Evolutionary conservation across 2,797 vertebrate genomes (phyloP).

Genomic region (Chelidonichthys spinosus): DNA sequence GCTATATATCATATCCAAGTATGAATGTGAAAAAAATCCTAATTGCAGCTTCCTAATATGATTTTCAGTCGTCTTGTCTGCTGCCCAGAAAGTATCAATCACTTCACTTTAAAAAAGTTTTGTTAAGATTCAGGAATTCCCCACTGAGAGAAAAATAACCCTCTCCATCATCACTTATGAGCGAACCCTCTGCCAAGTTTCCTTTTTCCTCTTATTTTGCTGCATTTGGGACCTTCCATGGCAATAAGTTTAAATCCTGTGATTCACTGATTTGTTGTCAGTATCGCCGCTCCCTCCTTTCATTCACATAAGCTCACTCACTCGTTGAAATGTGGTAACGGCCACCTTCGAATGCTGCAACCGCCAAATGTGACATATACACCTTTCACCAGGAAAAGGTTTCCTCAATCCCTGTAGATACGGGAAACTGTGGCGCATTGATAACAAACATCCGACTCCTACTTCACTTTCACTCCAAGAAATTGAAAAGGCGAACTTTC

Average conservation of each 20-base stretch:
- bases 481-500: constrained; percentile 12
- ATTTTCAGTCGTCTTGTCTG: constrained; percentile 15
- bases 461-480: background rate
- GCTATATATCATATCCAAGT: constrained; percentile 34
- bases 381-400: background rate
- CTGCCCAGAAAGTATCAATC: constrained; percentile 23
- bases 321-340: too few relatives aligned
- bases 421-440: background rate
- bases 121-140: background rate
- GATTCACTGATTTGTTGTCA: too few relatives aligned
- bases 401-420: background rate
- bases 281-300: too few relatives aligned
- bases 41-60: constrained; percentile 24
- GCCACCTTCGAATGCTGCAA: too few relatives aligned
- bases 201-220: too few relatives aligned
- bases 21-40: constrained; percentile 2
- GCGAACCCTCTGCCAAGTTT: too few relatives aligned
- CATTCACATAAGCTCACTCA: too few relatives aligned
- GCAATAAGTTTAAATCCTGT: too few relatives aligned
- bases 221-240: too few relatives aligned
- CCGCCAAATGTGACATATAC: too few relatives aligned
- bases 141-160: too few relatives aligned
- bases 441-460: background rate
- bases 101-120: constrained; percentile 14
- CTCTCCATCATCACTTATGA: too few relatives aligned